phyloP scores from a whole-genome alignment of 2,797 vertebrate genomes.

The Trachops cirrhosus region DNA sequence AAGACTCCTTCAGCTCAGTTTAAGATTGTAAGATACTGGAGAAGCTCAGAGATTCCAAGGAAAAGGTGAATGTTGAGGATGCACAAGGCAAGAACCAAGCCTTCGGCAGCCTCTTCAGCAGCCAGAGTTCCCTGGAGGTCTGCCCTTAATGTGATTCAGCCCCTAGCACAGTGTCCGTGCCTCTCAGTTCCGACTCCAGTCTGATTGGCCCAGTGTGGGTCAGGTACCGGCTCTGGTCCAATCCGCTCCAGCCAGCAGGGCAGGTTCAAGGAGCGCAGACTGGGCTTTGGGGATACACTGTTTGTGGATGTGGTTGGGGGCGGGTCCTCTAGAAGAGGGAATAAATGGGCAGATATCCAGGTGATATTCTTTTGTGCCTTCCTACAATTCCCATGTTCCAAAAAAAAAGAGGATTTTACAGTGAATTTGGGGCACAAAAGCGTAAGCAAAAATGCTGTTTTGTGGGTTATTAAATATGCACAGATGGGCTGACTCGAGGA shows the following conservation, averaged over 20 bases:
- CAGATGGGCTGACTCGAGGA: background rate
- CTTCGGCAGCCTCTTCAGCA: fast-evolving
- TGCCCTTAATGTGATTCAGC: fast-evolving
- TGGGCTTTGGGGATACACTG: background rate
- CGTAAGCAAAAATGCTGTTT: background rate
- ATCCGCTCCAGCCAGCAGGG: background rate
- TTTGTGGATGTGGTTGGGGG: background rate
- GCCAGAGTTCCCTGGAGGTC: background rate
- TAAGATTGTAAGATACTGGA: background rate
- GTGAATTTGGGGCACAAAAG: background rate
- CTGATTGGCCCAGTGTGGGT: background rate
- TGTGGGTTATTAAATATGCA: background rate
- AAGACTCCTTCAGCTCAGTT: background rate
- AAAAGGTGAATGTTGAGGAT: background rate
- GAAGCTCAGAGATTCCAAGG: background rate
- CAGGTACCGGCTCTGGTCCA: background rate
- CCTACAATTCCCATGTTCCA: background rate
- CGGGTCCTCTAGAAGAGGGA: fast-evolving
- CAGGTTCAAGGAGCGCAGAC: background rate
- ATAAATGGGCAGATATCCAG: background rate
- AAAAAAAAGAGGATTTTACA: background rate
- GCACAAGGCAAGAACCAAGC: background rate
- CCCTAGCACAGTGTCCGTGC: fast-evolving
- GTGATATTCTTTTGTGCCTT: background rate
- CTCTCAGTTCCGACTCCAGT: background rate